Evolutionary conservation across 2,113 vertebrate species (phyloP).

Genomic region (Arenaria interpres): DNA sequence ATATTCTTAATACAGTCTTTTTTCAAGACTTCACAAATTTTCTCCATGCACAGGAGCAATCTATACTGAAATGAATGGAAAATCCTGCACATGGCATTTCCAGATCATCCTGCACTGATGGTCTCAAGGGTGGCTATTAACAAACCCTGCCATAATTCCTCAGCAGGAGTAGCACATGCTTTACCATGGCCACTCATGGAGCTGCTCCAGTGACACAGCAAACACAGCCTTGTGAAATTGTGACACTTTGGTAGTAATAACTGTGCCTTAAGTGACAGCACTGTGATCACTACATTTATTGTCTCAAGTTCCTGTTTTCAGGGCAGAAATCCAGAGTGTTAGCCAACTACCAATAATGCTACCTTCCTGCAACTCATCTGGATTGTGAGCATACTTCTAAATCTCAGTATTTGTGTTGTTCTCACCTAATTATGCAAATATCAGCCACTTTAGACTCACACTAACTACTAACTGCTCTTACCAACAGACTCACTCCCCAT

Average conservation of each 20-base stretch:
- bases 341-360: background rate
- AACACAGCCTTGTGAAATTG: background rate
- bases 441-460: background rate
- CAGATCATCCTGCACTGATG: background rate
- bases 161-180: background rate
- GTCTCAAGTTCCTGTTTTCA: background rate
- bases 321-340: background rate
- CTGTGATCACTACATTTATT: background rate
- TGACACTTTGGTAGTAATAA: background rate
- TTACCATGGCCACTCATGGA: background rate
- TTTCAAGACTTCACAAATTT: background rate
- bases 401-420: background rate
- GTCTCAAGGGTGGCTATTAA: background rate
- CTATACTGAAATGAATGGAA: background rate
- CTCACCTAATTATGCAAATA: background rate
- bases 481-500: background rate
- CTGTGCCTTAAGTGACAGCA: background rate
- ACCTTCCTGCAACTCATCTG: background rate
- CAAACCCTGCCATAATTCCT: background rate
- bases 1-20: background rate
- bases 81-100: background rate
- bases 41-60: background rate
- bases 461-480: background rate
- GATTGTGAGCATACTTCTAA: background rate
- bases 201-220: background rate